Conservation (phyloP, 2,113 vertebrate genomes). For the Oreochromis aureus region DNA sequence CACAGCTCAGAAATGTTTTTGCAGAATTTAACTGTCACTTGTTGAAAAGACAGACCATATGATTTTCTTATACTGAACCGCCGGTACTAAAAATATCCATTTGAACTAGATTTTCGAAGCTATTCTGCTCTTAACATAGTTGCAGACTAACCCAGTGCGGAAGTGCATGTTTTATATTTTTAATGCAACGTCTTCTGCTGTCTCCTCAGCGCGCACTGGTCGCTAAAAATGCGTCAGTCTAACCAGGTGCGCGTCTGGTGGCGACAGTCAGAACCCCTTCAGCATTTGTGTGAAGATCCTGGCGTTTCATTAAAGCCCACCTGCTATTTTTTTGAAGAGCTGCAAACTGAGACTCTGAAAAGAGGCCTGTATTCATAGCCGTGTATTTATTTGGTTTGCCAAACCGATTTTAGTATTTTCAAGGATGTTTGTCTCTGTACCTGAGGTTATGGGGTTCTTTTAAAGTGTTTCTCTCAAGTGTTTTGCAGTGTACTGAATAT, state of each 20-base stretch:
- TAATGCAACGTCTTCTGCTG: not conserved
- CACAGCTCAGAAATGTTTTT: not conserved
- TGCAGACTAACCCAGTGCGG: not conserved
- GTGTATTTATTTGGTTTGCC: not conserved
- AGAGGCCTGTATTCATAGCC: not conserved
- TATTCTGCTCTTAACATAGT: not conserved
- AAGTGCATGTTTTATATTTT: not conserved
- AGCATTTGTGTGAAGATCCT: slow-evolving; percentile 30
- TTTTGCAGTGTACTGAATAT: not conserved
- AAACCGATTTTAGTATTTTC: not conserved
- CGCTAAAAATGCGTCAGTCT: slow-evolving; percentile 5
- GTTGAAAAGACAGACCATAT: not conserved
- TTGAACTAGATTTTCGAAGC: not conserved
- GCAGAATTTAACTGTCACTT: not conserved
- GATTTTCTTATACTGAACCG: not conserved
- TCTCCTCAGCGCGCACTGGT: not conserved
- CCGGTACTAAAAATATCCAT: not conserved
- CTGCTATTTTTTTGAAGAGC: slow-evolving; percentile 32
- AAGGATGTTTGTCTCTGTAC: not conserved
- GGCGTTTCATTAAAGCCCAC: slow-evolving; percentile 40
- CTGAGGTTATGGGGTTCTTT: not conserved
- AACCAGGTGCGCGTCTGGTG: not conserved
- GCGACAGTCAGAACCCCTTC: not conserved
- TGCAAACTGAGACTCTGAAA: slow-evolving; percentile 6
- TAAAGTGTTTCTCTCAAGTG: not conserved